phyloP scores from a whole-genome alignment of 1,140 invertebrate species.

The Heliothis subflexa region DNA sequence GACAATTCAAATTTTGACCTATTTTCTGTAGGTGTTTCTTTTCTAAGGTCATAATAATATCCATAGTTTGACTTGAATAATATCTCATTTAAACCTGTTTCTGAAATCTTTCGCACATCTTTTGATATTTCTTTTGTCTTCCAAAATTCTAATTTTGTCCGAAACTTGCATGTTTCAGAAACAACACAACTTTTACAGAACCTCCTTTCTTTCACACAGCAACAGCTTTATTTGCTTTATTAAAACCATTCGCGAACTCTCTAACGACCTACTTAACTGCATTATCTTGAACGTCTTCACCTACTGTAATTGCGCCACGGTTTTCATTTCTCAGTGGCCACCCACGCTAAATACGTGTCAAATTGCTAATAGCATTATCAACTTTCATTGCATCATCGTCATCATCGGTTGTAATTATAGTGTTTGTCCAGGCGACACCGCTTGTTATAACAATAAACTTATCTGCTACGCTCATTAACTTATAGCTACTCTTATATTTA shows the following conservation, averaged over 20 bases:
- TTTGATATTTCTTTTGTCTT: neutral
- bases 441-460: constrained; percentile 73
- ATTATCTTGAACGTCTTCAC: constrained; percentile 71
- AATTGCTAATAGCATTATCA: constrained; percentile 81
- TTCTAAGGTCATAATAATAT: neutral
- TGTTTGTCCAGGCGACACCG: constrained; percentile 64
- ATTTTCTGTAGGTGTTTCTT: neutral
- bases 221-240: constrained; percentile 45
- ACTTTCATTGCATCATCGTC: constrained; percentile 80
- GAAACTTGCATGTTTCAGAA: neutral
- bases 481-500: constrained; percentile 62
- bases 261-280: constrained; percentile 67
- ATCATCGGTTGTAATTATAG: constrained; percentile 65
- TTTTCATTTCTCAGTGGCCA: constrained; percentile 69
- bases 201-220: neutral
- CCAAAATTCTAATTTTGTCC: neutral
- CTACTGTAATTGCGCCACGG: constrained; percentile 63
- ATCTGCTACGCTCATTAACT: constrained; percentile 74
- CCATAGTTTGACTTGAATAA: neutral
- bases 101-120: too few species aligned
- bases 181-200: neutral
- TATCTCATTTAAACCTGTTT: neutral
- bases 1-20: constrained; percentile 1
- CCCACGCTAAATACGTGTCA: constrained; percentile 81
- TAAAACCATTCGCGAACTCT: constrained; percentile 51